Base-by-base conservation (phyloP, 2,797 vertebrate genomes). In the Hozukius guyotensis region DNA sequence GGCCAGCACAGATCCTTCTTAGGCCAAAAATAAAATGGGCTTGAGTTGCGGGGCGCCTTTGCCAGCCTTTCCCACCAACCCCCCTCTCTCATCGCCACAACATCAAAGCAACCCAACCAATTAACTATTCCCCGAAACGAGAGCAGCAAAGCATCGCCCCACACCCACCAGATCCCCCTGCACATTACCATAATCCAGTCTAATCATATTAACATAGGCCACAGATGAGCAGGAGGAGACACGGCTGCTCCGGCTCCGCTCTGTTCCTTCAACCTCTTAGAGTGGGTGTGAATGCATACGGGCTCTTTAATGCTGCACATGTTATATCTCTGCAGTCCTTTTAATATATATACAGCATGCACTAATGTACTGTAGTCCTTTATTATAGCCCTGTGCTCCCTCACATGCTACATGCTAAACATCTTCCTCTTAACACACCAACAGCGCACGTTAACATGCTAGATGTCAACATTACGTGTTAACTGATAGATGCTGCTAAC, bases 121-220 rank as follows among this genome's bases (percentile, higher is more conserved):
- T 96, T 96, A 95, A 92, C 90, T 93, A 87, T 93, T 93, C 91
- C 89, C 92, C 55, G 80, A 93, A 96, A 95, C 74, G 78, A 93
- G 91, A 94, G 88, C 93, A 81, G 90, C 81, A 85, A 87, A 88
- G 92, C 90, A 82, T 86, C 82, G 82, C 88, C 90, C 81, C 77
- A 34, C 91, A 93, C 90, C 89, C 89, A 87, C 91, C 88, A 88
- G 85, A 87, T 83, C 90, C 86, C 87, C 72, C 85, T 55, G 53
- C 87, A 92, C 92, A 94, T 95, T 95, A 95, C 82, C 94, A 96
- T 96, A 96, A 95, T 96, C 95, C 95, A 88, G 90, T 85, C 94
- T 96, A 95, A 96, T 95, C 95, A 94, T 93, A 94, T 95, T 94
- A 95, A 85, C 91, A 87, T 88, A 81, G 92, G 92, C 91, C 89